A percentile compares a stretch with the other conserved stretches of the same genome.
These are phyloP conservation scores for Diaphora mendica DNA, from an alignment of 2,888 invertebrate genomes.

Conservation along the genomic window DNA sequence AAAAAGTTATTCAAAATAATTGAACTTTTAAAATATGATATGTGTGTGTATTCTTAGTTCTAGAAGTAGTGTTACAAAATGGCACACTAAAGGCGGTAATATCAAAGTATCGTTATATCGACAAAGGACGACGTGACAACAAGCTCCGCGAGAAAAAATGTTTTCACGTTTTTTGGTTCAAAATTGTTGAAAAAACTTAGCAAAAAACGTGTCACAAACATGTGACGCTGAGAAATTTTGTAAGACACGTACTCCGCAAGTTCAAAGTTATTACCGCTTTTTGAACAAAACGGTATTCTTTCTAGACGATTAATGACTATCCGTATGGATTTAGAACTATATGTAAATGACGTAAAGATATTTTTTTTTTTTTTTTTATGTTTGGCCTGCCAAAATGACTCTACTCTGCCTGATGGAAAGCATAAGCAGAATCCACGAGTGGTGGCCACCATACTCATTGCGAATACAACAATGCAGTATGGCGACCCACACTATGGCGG, in stretches of 20 bases:
- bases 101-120: slow-evolving; percentile 50
- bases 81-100: slow-evolving; percentile 48
- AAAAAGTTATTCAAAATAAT: not conserved
- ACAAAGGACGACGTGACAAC: slow-evolving; percentile 55
- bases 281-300: not conserved
- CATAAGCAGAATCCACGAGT: too few relatives aligned
- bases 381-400: too few relatives aligned
- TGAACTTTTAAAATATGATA: too few relatives aligned
- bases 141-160: slow-evolving; percentile 49
- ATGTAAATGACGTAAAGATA: not conserved
- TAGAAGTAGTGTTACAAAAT: slow-evolving; percentile 36
- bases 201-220: slow-evolving; percentile 61
- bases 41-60: not conserved
- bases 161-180: slow-evolving; percentile 56
- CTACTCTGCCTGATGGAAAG: too few relatives aligned
- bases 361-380: too few relatives aligned
- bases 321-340: not conserved
- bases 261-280: slow-evolving; percentile 43
- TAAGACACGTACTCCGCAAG: slow-evolving; percentile 58
- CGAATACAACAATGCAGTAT: too few relatives aligned
- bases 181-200: slow-evolving; percentile 41
- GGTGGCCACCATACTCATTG: too few relatives aligned
- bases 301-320: slow-evolving; percentile 7
- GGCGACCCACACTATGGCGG: too few relatives aligned
- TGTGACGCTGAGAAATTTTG: slow-evolving; percentile 62